Percentiles rank a stretch among this genome's conserved stretches.
Evolutionary conservation across 1,140 invertebrate species (phyloP).

Genomic region (Ceratitis capitata): DNA sequence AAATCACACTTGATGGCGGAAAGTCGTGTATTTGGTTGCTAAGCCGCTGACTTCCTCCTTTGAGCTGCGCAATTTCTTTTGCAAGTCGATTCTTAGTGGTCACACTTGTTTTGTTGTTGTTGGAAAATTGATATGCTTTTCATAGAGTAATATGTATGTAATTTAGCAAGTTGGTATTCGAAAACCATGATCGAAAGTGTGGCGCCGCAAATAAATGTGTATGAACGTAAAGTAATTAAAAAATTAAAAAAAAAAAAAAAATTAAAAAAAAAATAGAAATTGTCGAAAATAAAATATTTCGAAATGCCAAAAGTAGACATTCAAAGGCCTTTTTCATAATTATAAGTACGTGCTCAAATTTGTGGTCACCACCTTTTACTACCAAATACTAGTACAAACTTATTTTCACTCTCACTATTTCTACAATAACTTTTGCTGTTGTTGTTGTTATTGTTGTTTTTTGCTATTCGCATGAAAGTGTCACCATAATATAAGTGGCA

Average conservation of each 20-base stretch:
- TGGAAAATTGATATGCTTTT: background rate
- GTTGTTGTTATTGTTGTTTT: no score
- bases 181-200: background rate
- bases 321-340: background rate
- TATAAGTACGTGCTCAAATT: background rate
- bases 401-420: slow-evolving; percentile 24
- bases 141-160: background rate
- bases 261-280: background rate
- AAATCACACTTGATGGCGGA: background rate
- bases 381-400: background rate
- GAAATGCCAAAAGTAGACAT: background rate
- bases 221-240: background rate
- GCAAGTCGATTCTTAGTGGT: background rate
- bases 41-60: background rate
- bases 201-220: background rate
- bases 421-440: no score
- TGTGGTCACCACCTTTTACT: background rate
- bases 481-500: background rate
- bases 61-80: background rate
- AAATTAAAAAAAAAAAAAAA: background rate
- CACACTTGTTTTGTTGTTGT: background rate
- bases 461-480: background rate
- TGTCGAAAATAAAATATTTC: background rate
- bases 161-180: background rate
- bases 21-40: background rate